These are phyloP conservation scores for Benthosema pterotum DNA, from an alignment of 2,797 vertebrate species.

Conservation along the genomic window DNA sequence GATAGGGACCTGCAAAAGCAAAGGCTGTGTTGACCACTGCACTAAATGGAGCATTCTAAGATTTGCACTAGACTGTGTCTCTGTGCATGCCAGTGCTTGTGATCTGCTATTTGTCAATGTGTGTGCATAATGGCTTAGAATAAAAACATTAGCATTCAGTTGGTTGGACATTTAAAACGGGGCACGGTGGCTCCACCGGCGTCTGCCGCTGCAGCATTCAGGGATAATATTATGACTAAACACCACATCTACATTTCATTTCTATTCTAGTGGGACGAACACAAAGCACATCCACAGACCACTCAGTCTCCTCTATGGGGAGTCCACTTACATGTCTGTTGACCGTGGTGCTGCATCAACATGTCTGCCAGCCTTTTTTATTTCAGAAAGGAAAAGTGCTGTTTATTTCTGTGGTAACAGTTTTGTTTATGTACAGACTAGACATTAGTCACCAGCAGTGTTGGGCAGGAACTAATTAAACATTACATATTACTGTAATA, in stretches of 20 bases:
- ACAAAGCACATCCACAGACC: constrained; percentile 21
- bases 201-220: constrained; percentile 4
- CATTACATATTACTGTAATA: too few species aligned
- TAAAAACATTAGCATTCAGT: too few species aligned
- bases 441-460: too few species aligned
- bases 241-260: constrained; percentile 12
- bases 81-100: too few species aligned
- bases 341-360: constrained; percentile 40
- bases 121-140: constrained; percentile 18
- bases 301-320: constrained; percentile 14
- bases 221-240: constrained; percentile 35
- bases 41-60: too few species aligned
- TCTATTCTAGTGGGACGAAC: constrained; percentile 22
- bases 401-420: neutral
- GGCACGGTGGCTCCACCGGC: constrained; percentile 20
- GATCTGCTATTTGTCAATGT: too few species aligned
- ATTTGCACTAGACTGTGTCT: too few species aligned
- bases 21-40: too few species aligned
- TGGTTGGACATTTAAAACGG: constrained; percentile 45
- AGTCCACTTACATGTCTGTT: constrained; percentile 61
- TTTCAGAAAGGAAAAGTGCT: constrained; percentile 9
- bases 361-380: constrained; percentile 58
- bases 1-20: too few species aligned
- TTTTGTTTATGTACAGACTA: too few species aligned
- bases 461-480: too few species aligned